phyloP scores from a whole-genome alignment of 1,140 invertebrate species.

The Drosophila orosa region DNA sequence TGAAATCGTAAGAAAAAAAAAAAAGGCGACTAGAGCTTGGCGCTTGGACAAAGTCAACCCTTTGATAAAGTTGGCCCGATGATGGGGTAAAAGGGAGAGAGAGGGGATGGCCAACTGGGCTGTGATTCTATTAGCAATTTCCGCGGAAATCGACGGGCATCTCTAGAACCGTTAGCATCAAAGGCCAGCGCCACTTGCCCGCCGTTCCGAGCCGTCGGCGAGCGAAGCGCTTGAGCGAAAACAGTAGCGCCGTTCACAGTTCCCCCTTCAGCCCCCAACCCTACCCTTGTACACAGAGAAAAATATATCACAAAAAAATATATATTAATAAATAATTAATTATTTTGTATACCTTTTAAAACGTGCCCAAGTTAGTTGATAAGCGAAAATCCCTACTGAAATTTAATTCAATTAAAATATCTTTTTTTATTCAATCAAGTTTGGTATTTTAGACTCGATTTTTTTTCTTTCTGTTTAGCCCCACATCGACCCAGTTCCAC shows the following conservation, averaged over 20 bases:
- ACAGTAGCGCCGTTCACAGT: slow-evolving; percentile 71
- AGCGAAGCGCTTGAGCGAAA: slow-evolving; percentile 70
- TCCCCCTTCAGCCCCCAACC: slow-evolving; percentile 8
- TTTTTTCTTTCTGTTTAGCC: background rate
- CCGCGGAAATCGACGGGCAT: slow-evolving; percentile 72
- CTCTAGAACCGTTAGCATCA: slow-evolving; percentile 77
- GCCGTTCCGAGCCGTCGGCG: slow-evolving; percentile 69
- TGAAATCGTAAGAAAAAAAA: slow-evolving; percentile 28
- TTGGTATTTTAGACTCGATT: accelerated
- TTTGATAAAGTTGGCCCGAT: slow-evolving; percentile 63
- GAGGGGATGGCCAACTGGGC: background rate
- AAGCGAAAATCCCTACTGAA: background rate
- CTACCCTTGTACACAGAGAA: slow-evolving; percentile 5
- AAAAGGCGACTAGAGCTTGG: slow-evolving; percentile 33
- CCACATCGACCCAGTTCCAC: slow-evolving; percentile 48
- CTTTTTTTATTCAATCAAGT: background rate
- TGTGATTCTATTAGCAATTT: slow-evolving; percentile 79
- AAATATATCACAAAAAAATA: background rate
- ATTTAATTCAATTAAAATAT: too few relatives aligned
- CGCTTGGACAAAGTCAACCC: slow-evolving; percentile 76
- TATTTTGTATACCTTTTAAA: background rate
- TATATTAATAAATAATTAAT: background rate
- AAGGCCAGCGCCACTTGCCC: slow-evolving; percentile 78
- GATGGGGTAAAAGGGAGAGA: too few relatives aligned
- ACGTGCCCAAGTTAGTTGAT: accelerated